These are phyloP conservation scores for Porites divaricata DNA, from an alignment of 92 coral and sea anemone species.

Conservation along the genomic window DNA sequence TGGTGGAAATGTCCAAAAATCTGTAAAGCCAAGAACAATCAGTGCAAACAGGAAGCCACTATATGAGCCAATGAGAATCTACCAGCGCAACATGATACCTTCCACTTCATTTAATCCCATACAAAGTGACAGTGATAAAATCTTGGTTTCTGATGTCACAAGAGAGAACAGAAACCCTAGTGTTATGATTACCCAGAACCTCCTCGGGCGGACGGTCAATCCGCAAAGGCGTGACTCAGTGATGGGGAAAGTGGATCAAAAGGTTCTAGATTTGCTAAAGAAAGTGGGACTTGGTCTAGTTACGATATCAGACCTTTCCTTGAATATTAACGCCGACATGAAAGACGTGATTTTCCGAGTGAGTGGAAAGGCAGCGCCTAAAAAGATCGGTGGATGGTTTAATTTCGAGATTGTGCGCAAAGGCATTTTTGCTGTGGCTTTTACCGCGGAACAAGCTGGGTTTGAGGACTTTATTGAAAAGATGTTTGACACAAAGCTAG, in stretches of 20 bases:
- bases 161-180: no score
- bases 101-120: not conserved
- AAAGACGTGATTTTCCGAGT: conserved; percentile 51
- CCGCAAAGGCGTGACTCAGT: not conserved
- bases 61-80: not conserved
- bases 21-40: not conserved
- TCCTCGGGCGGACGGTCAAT: not conserved
- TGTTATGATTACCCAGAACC: not conserved
- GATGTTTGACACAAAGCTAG: conserved; percentile 55
- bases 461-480: conserved; percentile 51
- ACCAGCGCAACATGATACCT: conserved; percentile 10
- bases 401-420: conserved; percentile 63
- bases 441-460: conserved; percentile 64
- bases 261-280: conserved; percentile 15
- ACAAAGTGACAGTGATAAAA: not conserved
- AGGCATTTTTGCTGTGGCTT: conserved; percentile 64
- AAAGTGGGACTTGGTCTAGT: conserved; percentile 52
- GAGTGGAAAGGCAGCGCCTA: conserved; percentile 59
- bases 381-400: conserved; percentile 43
- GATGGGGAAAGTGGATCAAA: not conserved
- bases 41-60: not conserved
- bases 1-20: not conserved
- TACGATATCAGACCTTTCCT: conserved; percentile 36
- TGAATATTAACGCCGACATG: conserved; percentile 45
- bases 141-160: not conserved